Evolutionary conservation across 2,888 invertebrate species (phyloP).

Genomic region (Idaea straminata): DNA sequence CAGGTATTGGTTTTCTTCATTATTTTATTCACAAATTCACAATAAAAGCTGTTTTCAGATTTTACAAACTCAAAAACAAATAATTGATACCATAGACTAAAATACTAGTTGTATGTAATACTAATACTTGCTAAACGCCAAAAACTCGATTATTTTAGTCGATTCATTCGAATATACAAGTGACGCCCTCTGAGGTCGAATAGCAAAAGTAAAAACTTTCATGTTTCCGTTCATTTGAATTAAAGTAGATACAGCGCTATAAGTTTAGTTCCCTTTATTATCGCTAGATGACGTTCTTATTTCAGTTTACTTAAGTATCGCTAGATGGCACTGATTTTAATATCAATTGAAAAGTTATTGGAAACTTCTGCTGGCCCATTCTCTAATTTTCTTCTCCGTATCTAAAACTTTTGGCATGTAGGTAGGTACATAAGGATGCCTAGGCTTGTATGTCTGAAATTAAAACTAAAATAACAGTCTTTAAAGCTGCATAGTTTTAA

Average conservation of each 20-base stretch:
- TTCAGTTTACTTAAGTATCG: too few relatives aligned
- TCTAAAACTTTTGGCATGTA: too few relatives aligned
- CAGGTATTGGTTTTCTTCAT: constrained; percentile 22
- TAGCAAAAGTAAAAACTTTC: not conserved
- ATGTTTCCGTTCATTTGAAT: not conserved
- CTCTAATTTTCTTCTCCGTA: too few relatives aligned
- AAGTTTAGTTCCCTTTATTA: not conserved
- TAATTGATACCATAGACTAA: not conserved
- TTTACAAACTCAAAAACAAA: not conserved
- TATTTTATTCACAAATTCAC: constrained; percentile 15
- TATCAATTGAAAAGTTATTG: not conserved
- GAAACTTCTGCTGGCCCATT: not conserved
- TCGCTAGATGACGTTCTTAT: not conserved
- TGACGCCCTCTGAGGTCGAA: too few relatives aligned
- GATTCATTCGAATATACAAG: not conserved
- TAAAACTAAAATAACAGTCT: not conserved
- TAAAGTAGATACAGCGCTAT: not conserved
- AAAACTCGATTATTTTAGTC: not conserved
- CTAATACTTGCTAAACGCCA: not conserved
- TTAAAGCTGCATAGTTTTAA: not conserved
- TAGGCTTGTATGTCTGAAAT: too few relatives aligned
- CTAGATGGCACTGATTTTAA: not conserved
- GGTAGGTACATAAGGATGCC: too few relatives aligned
- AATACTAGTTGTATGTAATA: not conserved
- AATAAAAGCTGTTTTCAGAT: not conserved